A percentile compares a stretch with the other conserved stretches of the same genome.
Evolutionary conservation across 2,888 invertebrate species (phyloP).

Genomic region (Caenorhabditis macrosperma): DNA sequence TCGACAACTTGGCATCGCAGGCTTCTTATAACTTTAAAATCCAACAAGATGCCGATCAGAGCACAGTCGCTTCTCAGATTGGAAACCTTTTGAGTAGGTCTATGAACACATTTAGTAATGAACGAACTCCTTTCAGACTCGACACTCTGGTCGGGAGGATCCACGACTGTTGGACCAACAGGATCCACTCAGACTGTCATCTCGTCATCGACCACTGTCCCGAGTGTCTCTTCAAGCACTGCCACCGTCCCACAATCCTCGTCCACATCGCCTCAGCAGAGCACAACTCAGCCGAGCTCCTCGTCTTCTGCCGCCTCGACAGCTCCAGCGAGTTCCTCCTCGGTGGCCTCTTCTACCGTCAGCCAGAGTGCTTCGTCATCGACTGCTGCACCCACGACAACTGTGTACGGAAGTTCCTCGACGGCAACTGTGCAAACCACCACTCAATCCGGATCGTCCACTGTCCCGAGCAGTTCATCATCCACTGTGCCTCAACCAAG

Average conservation of each 20-base stretch:
- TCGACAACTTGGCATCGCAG: slow-evolving; percentile 15
- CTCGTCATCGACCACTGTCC: no score
- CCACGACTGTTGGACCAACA: neutral
- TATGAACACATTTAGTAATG: no score
- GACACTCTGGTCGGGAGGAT: neutral
- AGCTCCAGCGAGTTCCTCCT: neutral
- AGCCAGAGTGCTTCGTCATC: no score
- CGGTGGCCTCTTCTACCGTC: neutral
- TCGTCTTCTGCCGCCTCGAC: neutral
- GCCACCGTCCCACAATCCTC: neutral
- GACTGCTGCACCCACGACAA: no score
- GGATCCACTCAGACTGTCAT: neutral
- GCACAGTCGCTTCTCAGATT: slow-evolving; percentile 7
- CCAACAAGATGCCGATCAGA: slow-evolving; percentile 11
- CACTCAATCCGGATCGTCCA: slow-evolving; percentile 1
- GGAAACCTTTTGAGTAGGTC: slow-evolving; percentile 34
- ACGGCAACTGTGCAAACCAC: neutral
- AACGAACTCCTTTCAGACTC: no score
- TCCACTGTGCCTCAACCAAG: slow-evolving; percentile 2
- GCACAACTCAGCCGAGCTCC: neutral
- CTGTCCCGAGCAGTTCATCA: neutral
- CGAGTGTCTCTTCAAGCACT: neutral
- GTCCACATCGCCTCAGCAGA: neutral
- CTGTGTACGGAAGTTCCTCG: no score
- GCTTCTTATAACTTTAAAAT: slow-evolving; percentile 15